Evolutionary conservation across 2,888 invertebrate genomes (phyloP).

Genomic region (Nineta flava): DNA sequence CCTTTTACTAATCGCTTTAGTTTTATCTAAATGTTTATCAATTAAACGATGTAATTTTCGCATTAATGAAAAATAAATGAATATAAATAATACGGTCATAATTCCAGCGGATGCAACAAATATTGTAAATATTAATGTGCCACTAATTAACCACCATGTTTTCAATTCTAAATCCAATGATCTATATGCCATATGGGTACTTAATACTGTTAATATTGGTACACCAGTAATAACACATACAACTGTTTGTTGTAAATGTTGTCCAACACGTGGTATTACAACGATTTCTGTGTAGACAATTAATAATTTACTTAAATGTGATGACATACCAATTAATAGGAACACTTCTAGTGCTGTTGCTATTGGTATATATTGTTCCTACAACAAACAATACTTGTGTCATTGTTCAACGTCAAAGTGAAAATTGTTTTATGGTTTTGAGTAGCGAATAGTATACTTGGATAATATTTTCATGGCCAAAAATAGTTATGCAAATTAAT

Average conservation of each 20-base stretch:
- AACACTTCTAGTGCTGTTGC: conserved; percentile 45
- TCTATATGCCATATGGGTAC: conserved; percentile 49
- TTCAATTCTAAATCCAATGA: conserved; percentile 37
- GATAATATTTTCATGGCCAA: no score
- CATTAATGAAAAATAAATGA: conserved; percentile 50
- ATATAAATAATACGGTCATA: conserved; percentile 47
- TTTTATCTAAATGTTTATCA: conserved; percentile 42
- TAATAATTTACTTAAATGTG: conserved; percentile 53
- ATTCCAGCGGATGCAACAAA: conserved; percentile 51
- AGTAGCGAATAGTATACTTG: neutral
- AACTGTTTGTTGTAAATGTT: conserved; percentile 43
- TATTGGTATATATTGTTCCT: conserved; percentile 42
- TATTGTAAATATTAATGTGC: conserved; percentile 42
- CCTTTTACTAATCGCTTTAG: conserved; percentile 38
- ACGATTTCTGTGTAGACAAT: conserved; percentile 54
- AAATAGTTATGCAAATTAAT: no score
- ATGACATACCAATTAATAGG: conserved; percentile 49
- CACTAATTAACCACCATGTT: conserved; percentile 48
- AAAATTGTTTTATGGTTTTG: neutral
- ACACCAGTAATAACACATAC: conserved; percentile 54
- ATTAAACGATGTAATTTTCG: conserved; percentile 40
- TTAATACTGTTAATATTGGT: conserved; percentile 46
- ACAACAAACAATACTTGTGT: conserved; percentile 16
- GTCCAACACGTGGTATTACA: conserved; percentile 31
- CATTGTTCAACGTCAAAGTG: neutral